Conservation (phyloP, 2,113 vertebrate species). For the Hydrolagus affinis region DNA sequence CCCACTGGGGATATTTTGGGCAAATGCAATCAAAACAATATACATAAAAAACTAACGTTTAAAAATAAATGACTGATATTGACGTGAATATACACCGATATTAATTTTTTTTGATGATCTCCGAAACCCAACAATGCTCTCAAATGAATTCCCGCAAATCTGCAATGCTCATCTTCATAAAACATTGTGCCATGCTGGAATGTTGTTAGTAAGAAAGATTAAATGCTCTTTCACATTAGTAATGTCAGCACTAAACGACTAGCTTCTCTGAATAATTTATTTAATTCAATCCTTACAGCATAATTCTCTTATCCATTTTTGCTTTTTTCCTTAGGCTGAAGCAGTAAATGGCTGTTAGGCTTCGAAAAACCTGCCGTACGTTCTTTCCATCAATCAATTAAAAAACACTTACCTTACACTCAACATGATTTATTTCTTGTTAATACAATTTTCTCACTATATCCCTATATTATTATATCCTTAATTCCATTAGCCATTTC, state of each 20-base stretch:
- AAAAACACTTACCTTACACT: constrained; percentile 99
- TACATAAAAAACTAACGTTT: too few species aligned
- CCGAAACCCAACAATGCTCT: not conserved
- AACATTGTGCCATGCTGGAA: constrained; percentile 56
- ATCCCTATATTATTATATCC: constrained; percentile 96
- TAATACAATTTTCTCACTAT: constrained; percentile 99
- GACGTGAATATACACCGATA: constrained; percentile 16
- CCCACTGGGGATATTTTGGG: too few species aligned
- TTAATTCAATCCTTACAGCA: constrained; percentile 47
- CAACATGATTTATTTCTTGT: constrained; percentile 99
- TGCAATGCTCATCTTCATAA: constrained; percentile 63
- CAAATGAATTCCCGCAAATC: constrained; percentile 36
- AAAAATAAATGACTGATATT: constrained; percentile 16
- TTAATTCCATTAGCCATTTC: constrained; percentile 96
- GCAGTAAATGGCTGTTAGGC: constrained; percentile 87
- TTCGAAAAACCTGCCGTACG: constrained; percentile 75
- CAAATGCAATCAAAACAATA: too few species aligned
- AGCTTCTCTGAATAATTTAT: constrained; percentile 98
- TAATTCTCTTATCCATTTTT: constrained; percentile 89
- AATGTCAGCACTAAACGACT: constrained; percentile 97
- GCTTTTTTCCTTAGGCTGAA: constrained; percentile 71
- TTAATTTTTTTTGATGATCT: constrained; percentile 29
- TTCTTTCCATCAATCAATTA: constrained; percentile 99
- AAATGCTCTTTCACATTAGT: constrained; percentile 98
- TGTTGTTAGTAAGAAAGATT: constrained; percentile 69